These are phyloP conservation scores for Acyrthosiphon pisum DNA, from an alignment of 1,140 invertebrate genomes.

Conservation along the genomic window DNA sequence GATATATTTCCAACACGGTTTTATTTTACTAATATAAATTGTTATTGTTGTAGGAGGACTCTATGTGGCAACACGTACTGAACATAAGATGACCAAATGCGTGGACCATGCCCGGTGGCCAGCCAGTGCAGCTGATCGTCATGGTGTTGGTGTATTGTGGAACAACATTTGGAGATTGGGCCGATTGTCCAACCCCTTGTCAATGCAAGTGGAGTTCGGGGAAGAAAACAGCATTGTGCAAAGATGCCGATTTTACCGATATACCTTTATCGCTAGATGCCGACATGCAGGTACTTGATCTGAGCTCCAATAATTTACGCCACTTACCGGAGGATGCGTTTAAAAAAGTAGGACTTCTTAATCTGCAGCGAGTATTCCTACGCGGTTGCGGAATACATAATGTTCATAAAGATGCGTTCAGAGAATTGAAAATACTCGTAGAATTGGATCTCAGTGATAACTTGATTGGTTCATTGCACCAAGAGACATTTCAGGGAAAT, in stretches of 20 bases:
- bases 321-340: constrained; percentile 81
- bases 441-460: constrained; percentile 86
- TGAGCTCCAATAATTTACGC: constrained; percentile 80
- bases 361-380: constrained; percentile 83
- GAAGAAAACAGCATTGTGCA: constrained; percentile 85
- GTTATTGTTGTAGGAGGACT: constrained; percentile 44
- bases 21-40: neutral
- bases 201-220: constrained; percentile 88
- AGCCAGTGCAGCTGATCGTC: constrained; percentile 58
- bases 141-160: constrained; percentile 58
- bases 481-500: constrained; percentile 78
- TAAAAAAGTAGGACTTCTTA: constrained; percentile 77
- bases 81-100: constrained; percentile 59
- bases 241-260: constrained; percentile 75
- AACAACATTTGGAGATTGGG: constrained; percentile 71
- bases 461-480: constrained; percentile 71
- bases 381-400: constrained; percentile 75
- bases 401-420: constrained; percentile 82
- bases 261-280: constrained; percentile 77
- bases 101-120: constrained; percentile 56
- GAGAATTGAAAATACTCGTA: constrained; percentile 83
- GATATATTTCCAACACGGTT: neutral
- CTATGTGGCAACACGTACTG: constrained; percentile 58
- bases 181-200: constrained; percentile 80
- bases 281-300: constrained; percentile 85